Evolutionary conservation across 2,113 vertebrate species (phyloP).

Genomic region (Protobothrops flavoviridis): DNA sequence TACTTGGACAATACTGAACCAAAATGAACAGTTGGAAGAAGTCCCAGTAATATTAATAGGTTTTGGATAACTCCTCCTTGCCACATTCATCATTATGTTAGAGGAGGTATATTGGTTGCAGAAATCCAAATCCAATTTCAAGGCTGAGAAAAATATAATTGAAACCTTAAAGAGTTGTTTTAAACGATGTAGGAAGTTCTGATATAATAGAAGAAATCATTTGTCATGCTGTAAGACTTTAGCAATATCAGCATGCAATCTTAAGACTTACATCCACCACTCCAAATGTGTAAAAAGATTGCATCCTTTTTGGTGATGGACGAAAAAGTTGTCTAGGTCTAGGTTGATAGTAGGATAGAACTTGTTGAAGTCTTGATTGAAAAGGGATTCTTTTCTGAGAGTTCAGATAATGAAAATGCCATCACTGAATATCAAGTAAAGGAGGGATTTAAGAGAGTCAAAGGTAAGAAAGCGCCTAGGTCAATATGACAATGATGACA

Average conservation of each 20-base stretch:
- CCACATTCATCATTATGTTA: neutral
- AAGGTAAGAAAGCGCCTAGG: neutral
- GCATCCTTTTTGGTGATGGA: neutral
- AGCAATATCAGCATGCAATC: neutral
- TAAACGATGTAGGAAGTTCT: neutral
- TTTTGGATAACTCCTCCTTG: neutral
- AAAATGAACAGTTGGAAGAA: neutral
- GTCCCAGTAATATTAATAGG: neutral
- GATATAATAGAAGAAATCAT: neutral
- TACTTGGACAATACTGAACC: neutral
- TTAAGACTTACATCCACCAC: neutral
- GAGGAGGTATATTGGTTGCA: neutral
- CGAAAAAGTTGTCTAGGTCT: neutral
- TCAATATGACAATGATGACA: neutral
- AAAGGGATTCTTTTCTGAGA: neutral
- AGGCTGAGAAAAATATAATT: neutral
- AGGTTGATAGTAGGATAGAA: neutral
- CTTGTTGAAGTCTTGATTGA: neutral
- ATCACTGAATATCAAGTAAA: neutral
- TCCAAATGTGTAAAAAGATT: neutral
- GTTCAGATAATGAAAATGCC: neutral
- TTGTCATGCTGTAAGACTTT: neutral
- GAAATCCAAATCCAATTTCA: neutral
- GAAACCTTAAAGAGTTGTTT: neutral
- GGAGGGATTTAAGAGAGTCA: neutral